phyloP scores from a whole-genome alignment of 2,888 invertebrate species.

The Thalpophila matura region DNA sequence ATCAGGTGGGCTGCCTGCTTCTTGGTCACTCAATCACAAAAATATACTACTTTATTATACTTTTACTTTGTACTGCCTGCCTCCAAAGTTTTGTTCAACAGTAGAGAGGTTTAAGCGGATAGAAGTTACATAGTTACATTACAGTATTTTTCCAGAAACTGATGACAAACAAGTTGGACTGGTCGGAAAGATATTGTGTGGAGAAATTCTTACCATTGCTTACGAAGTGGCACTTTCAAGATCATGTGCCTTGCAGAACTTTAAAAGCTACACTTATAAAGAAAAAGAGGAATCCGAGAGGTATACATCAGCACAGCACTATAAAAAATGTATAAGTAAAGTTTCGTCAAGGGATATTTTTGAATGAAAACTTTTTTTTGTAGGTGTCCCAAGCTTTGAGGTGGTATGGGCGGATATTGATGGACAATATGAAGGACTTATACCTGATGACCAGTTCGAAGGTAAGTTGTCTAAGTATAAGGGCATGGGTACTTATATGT shows the following conservation, averaged over 20 bases:
- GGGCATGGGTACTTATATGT: too few species aligned
- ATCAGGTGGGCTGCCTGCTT: too few species aligned
- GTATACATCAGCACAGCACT: constrained; percentile 62
- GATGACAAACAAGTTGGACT: constrained; percentile 92
- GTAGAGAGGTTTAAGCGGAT: too few species aligned
- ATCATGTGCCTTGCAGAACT: constrained; percentile 75
- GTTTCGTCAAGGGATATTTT: not conserved
- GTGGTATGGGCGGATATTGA: constrained; percentile 93
- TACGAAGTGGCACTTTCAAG: constrained; percentile 94
- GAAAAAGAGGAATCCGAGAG: constrained; percentile 89
- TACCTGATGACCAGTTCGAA: constrained; percentile 91
- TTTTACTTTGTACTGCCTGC: too few species aligned
- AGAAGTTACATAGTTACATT: not conserved
- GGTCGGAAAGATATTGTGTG: constrained; percentile 94
- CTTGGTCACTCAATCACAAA: too few species aligned
- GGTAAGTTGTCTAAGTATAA: constrained; percentile 69
- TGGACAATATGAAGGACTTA: constrained; percentile 90
- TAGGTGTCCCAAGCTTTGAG: constrained; percentile 93
- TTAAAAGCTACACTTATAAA: constrained; percentile 79
- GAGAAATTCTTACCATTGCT: constrained; percentile 94
- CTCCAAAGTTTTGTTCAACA: too few species aligned
- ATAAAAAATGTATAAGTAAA: not conserved
- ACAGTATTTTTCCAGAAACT: constrained; percentile 88
- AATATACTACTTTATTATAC: too few species aligned
- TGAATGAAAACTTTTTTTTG: constrained; percentile 40